phyloP scores from a whole-genome alignment of 2,888 invertebrate genomes.

The Leptinotarsa peninsularis region DNA sequence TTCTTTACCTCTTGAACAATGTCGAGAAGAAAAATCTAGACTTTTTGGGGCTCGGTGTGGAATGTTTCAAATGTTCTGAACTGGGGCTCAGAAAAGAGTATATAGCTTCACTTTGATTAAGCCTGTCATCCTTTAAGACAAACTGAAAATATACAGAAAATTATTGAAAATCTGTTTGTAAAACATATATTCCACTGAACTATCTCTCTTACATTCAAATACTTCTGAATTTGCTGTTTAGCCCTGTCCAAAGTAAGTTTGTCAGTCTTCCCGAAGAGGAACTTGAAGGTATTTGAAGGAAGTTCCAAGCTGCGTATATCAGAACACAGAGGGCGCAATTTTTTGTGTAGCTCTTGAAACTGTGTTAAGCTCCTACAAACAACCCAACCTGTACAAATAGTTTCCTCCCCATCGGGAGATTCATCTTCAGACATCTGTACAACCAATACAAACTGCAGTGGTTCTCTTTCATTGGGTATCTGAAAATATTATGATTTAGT shows the following conservation, averaged over 20 bases:
- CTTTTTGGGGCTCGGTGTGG: slow-evolving; percentile 83
- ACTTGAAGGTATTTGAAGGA: slow-evolving; percentile 84
- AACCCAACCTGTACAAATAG: slow-evolving; percentile 77
- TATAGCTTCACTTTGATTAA: slow-evolving; percentile 90
- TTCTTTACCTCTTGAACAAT: slow-evolving; percentile 80
- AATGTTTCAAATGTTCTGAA: slow-evolving; percentile 87
- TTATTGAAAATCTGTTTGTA: background rate
- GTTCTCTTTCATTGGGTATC: slow-evolving; percentile 69
- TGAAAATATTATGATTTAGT: slow-evolving; percentile 37
- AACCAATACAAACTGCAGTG: slow-evolving; percentile 80
- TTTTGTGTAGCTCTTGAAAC: slow-evolving; percentile 85
- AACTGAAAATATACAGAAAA: slow-evolving; percentile 71
- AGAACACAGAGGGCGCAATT: slow-evolving; percentile 83
- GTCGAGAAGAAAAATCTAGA: slow-evolving; percentile 88
- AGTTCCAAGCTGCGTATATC: slow-evolving; percentile 85
- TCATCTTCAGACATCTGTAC: slow-evolving; percentile 80
- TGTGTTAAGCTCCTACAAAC: slow-evolving; percentile 73
- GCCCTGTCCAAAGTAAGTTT: slow-evolving; percentile 84
- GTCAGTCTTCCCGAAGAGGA: slow-evolving; percentile 86
- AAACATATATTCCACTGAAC: background rate
- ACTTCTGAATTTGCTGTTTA: slow-evolving; percentile 85
- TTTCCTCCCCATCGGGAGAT: slow-evolving; percentile 67
- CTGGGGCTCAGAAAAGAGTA: slow-evolving; percentile 93
- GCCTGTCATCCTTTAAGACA: slow-evolving; percentile 86
- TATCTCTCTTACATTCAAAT: slow-evolving; percentile 76